phyloP scores from a whole-genome alignment of 2,888 invertebrate species.

The Platycheirus rosarum region DNA sequence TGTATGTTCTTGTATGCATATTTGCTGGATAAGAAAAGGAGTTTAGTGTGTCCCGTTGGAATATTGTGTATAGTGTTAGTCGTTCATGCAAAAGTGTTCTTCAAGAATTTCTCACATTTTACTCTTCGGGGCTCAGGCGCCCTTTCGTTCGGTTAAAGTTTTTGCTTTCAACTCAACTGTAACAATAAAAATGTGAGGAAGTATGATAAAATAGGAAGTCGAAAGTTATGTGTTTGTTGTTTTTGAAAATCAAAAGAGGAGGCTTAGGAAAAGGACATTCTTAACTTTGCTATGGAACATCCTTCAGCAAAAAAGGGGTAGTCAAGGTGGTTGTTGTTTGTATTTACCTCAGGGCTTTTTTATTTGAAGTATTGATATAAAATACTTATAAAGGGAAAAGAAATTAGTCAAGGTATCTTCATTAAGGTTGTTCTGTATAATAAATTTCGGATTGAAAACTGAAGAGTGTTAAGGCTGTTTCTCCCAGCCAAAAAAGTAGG shows the following conservation, averaged over 20 bases:
- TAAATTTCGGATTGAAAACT: too few relatives aligned
- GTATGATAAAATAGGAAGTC: constrained; percentile 9
- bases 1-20: not conserved
- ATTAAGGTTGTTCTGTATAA: too few relatives aligned
- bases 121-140: constrained; percentile 11
- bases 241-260: not conserved
- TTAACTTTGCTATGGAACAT: too few relatives aligned
- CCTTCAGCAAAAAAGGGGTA: too few relatives aligned
- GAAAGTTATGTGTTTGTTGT: constrained; percentile 7
- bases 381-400: too few relatives aligned
- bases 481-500: too few relatives aligned
- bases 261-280: not conserved
- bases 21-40: not conserved
- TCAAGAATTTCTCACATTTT: constrained; percentile 49
- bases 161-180: not conserved
- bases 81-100: constrained; percentile 53
- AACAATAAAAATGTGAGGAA: constrained; percentile 11
- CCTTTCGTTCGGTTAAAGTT: not conserved
- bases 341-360: too few relatives aligned
- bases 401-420: too few relatives aligned
- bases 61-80: constrained; percentile 34
- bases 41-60: constrained; percentile 1
- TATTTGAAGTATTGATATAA: too few relatives aligned
- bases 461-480: too few relatives aligned
- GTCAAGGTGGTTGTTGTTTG: too few relatives aligned